Base-by-base conservation (phyloP, 2,888 invertebrate genomes). In the Oligia fasciuncula region DNA sequence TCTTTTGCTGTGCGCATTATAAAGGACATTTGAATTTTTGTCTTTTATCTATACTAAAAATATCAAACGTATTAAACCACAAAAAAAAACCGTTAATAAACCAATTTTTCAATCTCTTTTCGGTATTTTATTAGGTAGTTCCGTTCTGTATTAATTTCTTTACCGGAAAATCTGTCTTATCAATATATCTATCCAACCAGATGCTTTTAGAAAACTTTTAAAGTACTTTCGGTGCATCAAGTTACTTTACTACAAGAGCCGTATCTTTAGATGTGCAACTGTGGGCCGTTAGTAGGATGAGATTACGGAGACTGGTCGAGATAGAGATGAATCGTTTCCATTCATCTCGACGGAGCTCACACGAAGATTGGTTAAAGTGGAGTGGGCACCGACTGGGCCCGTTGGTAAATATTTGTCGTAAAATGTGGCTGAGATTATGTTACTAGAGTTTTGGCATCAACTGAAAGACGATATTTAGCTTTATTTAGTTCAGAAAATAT, bases 291-390 rank as follows among this genome's bases (percentile, higher is more conserved):
- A 78, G 76, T 74, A 78, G 70, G 85, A 84, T 83, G 80, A 84
- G 81, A 89, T 84, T 91, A 90, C 90, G 87, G 90, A 80, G 84
- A 76, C 87, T 86, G 85, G 63, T 77, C 72, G 62, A 84, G 90
- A 90, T 88, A 89, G 91, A 91, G 89, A 91, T 80, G 87, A 89
- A 91, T 90, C 85, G 81, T 40, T 80, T 75, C 85, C 80, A 91
- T 91, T 88, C 79, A 83, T 91, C 87, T 86, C 85, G 43, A 66
- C 75, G 76, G 70, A 81, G 74, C 80, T 80, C 80, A 74, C 77
- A 75, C 77, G 67, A 79, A 84, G 85, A 87, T 87, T 87, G 87
- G 84, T 81, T 40, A 40, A 87, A 73, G 43, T 76, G 23, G 51
- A 51, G 66, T n/a, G 69, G 8, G 35, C n/a, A 9, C n/a, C 8